Evolutionary conservation across 2,888 invertebrate species (phyloP).

Genomic region (Charanyca ferruginea): DNA sequence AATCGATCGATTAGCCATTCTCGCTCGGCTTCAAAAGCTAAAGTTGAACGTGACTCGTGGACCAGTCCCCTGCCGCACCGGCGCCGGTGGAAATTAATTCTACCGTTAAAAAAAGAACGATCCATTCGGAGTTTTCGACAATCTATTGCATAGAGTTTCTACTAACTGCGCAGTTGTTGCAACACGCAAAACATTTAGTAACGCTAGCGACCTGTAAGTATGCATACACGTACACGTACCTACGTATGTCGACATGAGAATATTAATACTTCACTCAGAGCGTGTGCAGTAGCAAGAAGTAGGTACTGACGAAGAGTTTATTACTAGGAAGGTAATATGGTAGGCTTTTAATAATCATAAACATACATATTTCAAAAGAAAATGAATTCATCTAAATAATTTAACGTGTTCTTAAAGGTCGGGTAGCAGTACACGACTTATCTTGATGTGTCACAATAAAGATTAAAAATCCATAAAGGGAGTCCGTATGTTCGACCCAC

Average conservation of each 20-base stretch:
- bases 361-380: conserved; percentile 14
- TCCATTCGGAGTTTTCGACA: conserved; percentile 76
- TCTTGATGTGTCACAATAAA: conserved; percentile 9
- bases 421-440: conserved; percentile 10
- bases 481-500: neutral
- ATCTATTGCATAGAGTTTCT: conserved; percentile 74
- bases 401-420: too few relatives aligned
- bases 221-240: neutral
- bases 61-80: conserved; percentile 78
- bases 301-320: conserved; percentile 15
- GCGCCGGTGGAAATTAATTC: conserved; percentile 83
- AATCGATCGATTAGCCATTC: conserved; percentile 89
- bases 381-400: conserved; percentile 6
- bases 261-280: conserved; percentile 70
- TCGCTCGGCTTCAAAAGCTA: conserved; percentile 82
- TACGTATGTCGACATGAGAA: conserved; percentile 64
- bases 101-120: conserved; percentile 77
- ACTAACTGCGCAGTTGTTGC: conserved; percentile 73
- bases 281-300: conserved; percentile 41
- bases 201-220: conserved; percentile 36
- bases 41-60: conserved; percentile 86
- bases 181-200: conserved; percentile 65
- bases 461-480: conserved; percentile 16
- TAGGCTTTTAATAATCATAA: conserved; percentile 25
- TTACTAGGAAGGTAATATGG: conserved; percentile 20